Conservation (phyloP, 1,140 invertebrate genomes). For the Antheraea mylitta region DNA sequence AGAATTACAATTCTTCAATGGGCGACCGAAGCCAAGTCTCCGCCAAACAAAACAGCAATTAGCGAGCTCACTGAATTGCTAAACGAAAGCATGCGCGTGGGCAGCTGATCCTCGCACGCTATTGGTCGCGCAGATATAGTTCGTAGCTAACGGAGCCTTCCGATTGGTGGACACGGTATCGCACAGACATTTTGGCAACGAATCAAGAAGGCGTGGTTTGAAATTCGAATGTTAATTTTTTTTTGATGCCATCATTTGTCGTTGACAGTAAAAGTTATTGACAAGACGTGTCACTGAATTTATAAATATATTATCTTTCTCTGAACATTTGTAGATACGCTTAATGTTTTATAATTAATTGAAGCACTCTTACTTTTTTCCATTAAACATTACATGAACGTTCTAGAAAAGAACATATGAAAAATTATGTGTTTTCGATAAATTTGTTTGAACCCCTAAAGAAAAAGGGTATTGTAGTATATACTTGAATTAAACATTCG, state of each 20-base stretch:
- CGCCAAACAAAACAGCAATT: constrained; percentile 43
- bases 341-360: too few relatives aligned
- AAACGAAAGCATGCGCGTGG: constrained; percentile 51
- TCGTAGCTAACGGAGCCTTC: constrained; percentile 14
- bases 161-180: constrained; percentile 27
- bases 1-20: constrained; percentile 20
- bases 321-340: not conserved
- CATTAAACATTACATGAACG: too few relatives aligned
- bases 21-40: constrained; percentile 9
- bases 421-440: too few relatives aligned
- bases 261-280: constrained; percentile 9
- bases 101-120: constrained; percentile 26
- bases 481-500: too few relatives aligned
- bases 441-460: too few relatives aligned
- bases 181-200: constrained; percentile 49
- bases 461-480: too few relatives aligned
- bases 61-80: constrained; percentile 45
- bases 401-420: too few relatives aligned
- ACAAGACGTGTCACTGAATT: constrained; percentile 1
- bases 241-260: not conserved
- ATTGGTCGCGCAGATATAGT: constrained; percentile 36
- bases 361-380: too few relatives aligned
- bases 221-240: constrained; percentile 23
- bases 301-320: not conserved
- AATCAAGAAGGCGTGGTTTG: constrained; percentile 45